Evolutionary conservation across 2,113 vertebrate species (phyloP), one percentile per base, ranked within the genome.

Genomic region (Dinomys branickii): DNA sequence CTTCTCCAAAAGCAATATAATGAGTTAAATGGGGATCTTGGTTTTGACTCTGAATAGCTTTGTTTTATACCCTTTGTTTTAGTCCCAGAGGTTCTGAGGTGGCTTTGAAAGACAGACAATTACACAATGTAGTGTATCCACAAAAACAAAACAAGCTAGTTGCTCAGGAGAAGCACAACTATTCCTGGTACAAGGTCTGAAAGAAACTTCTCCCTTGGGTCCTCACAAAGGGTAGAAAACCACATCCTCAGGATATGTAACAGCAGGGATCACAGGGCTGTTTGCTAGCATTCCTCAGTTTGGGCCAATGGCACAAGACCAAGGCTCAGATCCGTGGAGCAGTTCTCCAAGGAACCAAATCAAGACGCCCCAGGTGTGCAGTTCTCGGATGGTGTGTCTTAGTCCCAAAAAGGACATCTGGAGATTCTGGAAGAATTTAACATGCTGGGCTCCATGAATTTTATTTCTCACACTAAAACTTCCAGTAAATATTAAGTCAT

Each of bases 101-200:
- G 87, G 90, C 95, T 97, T 94, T 97, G 94, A 97, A 95, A 97
- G 95, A 94, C 87, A 97, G 95, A 94, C 84, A 90, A 94, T 98
- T 94, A 94, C 96, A 97, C 95, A 95, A 97, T 85, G 77, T 82
- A 90, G 44, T 82, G 58, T 58, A 17, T 97, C 92, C 90, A 93
- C 84, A 97, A 94, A 97, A 96, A 96, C 24, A 96, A 97, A 97
- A 97, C 81, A 98, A 96, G 87, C 58, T 85, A 94, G 96, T 95
- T 97, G 90, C 94, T 97, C 87, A 63, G 96, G 96, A 92, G 94
- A 97, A 97, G 69, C 92, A 94, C 3, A 10, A 59, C 92, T 95
- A 93, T 95, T 97, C 92, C 95, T 94, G 94, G 96, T 95, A 90
- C n/a, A 82, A 88, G 30, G 94, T 80, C 97, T 95, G 88, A 94